phyloP scores from a whole-genome alignment of 2,888 invertebrate species.

The Orthosia gracilis region DNA sequence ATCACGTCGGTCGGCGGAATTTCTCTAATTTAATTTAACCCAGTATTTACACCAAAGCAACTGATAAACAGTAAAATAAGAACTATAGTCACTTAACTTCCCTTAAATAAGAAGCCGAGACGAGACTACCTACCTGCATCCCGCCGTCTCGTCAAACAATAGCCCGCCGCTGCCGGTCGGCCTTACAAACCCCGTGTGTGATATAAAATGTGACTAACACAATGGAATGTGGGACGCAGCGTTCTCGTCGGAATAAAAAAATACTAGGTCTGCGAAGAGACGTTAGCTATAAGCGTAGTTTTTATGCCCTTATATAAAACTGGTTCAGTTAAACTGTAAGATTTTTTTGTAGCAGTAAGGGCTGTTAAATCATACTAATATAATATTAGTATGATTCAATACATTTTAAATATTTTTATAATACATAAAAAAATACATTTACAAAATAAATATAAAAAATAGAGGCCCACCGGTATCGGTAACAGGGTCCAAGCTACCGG shows the following conservation, averaged over 20 bases:
- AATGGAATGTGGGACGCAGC: constrained; percentile 13
- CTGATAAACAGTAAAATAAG: not conserved
- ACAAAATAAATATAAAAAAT: too few relatives aligned
- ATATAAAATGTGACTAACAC: not conserved
- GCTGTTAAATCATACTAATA: too few relatives aligned
- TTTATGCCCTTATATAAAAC: not conserved
- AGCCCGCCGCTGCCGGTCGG: not conserved
- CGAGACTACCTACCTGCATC: not conserved
- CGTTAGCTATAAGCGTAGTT: not conserved
- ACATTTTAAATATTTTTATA: too few relatives aligned
- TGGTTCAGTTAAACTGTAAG: not conserved
- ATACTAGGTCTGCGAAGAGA: not conserved
- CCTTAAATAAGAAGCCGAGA: not conserved
- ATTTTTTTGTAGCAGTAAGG: not conserved
- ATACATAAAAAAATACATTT: too few relatives aligned
- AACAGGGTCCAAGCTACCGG: too few relatives aligned
- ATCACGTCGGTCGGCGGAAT: too few relatives aligned
- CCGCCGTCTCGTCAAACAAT: constrained; percentile 10
- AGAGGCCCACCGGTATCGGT: too few relatives aligned
- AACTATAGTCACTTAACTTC: not conserved
- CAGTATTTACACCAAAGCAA: not conserved
- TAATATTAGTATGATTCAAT: too few relatives aligned
- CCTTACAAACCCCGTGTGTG: constrained; percentile 7
- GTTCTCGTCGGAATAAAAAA: constrained; percentile 6
- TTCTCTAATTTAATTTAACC: too few relatives aligned